Evolutionary conservation across 1,140 invertebrate genomes (phyloP).

Genomic region (Babylonia areolata): DNA sequence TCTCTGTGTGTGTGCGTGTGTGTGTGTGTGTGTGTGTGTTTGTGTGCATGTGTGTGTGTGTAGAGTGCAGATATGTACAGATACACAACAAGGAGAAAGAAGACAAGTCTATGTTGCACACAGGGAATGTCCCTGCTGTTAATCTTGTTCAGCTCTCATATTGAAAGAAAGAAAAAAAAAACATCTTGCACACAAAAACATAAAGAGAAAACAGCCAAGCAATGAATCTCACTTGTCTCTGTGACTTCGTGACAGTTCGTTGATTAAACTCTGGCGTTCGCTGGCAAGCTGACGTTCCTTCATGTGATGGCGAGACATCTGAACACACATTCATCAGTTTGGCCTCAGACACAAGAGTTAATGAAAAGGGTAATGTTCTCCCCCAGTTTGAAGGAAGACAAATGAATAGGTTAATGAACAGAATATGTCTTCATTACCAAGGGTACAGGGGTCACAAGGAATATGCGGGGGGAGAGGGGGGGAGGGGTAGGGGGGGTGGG

Average conservation of each 20-base stretch:
- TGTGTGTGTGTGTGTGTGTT: not conserved
- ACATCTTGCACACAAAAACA: not conserved
- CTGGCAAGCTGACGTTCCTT: slow-evolving; percentile 59
- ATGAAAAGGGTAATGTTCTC: not conserved
- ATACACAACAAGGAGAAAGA: not conserved
- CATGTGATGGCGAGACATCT: slow-evolving; percentile 57
- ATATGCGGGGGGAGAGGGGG: too few species aligned
- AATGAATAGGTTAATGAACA: too few species aligned
- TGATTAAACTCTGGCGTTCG: slow-evolving; percentile 59
- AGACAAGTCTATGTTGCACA: not conserved
- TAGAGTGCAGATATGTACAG: not conserved
- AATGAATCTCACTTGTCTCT: slow-evolving; percentile 36
- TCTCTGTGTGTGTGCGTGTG: not conserved
- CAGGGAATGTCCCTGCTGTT: not conserved
- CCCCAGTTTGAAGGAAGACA: too few species aligned
- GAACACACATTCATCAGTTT: slow-evolving; percentile 12
- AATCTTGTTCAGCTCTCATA: not conserved
- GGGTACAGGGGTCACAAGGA: too few species aligned
- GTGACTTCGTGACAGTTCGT: slow-evolving; percentile 58
- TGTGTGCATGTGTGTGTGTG: not conserved
- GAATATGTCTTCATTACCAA: too few species aligned
- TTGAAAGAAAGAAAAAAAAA: not conserved
- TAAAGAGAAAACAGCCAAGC: not conserved
- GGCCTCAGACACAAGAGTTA: too few species aligned
- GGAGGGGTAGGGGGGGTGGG: too few species aligned